phyloP scores from a whole-genome alignment of 1,140 invertebrate genomes.

The Maconellicoccus hirsutus region DNA sequence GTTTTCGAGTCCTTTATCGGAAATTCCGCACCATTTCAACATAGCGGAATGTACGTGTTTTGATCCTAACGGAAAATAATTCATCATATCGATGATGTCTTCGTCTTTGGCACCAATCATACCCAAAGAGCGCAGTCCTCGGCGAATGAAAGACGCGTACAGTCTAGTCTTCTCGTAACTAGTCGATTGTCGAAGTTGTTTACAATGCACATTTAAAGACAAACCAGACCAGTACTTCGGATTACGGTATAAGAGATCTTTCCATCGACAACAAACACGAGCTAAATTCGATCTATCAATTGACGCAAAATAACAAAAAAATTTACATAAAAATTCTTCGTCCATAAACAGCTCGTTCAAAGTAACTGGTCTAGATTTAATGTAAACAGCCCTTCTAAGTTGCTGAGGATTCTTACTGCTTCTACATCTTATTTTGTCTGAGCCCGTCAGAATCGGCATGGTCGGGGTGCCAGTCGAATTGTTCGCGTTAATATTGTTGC shows the following conservation, averaged over 20 bases:
- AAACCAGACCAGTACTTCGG: slow-evolving; percentile 74
- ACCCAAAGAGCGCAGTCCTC: slow-evolving; percentile 74
- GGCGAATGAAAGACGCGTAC: slow-evolving; percentile 66
- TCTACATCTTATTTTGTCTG: slow-evolving; percentile 23
- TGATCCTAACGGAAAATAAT: slow-evolving; percentile 66
- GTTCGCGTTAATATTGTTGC: not conserved
- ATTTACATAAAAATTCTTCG: slow-evolving; percentile 66
- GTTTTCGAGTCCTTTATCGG: slow-evolving; percentile 73
- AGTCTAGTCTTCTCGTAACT: slow-evolving; percentile 54
- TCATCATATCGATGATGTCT: slow-evolving; percentile 74
- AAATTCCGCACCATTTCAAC: slow-evolving; percentile 73
- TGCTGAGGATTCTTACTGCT: slow-evolving; percentile 21
- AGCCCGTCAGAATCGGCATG: slow-evolving; percentile 13
- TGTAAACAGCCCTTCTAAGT: slow-evolving; percentile 23
- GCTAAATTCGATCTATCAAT: slow-evolving; percentile 64
- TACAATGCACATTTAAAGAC: slow-evolving; percentile 67
- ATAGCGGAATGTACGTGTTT: slow-evolving; percentile 70
- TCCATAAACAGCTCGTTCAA: slow-evolving; percentile 70
- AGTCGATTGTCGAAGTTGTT: slow-evolving; percentile 55
- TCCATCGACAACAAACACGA: slow-evolving; percentile 72
- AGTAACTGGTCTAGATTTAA: slow-evolving; percentile 38
- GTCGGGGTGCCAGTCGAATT: slow-evolving; percentile 8
- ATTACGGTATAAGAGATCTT: slow-evolving; percentile 70
- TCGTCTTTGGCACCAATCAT: slow-evolving; percentile 76
- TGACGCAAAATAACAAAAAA: slow-evolving; percentile 75